Evolutionary conservation across 2,797 vertebrate genomes (phyloP).

Genomic region (Sitta carolinensis): DNA sequence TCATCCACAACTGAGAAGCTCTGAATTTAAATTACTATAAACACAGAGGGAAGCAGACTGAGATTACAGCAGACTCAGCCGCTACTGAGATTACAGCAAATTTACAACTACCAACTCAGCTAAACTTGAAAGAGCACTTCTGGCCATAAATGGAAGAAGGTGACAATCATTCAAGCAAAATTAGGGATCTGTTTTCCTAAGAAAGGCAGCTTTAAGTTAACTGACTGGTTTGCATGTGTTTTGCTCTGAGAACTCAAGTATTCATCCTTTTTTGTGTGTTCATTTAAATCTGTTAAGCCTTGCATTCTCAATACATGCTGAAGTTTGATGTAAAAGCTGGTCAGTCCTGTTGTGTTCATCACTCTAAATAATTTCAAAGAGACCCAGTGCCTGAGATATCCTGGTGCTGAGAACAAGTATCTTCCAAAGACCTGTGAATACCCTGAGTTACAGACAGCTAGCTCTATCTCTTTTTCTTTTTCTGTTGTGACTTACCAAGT

Average conservation of each 20-base stretch:
- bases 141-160: neutral
- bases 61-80: neutral
- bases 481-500: neutral
- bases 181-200: neutral
- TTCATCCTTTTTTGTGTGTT: neutral
- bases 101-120: fast-evolving
- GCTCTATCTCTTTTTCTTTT: neutral
- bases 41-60: neutral
- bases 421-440: neutral
- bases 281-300: neutral
- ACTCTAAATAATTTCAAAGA: neutral
- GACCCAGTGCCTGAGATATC: neutral
- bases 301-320: neutral
- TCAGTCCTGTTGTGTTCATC: neutral
- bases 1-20: neutral
- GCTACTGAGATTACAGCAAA: neutral
- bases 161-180: neutral
- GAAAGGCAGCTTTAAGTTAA: neutral
- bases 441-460: neutral
- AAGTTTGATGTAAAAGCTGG: neutral
- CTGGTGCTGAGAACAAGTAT: neutral
- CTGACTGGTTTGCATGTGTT: neutral
- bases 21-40: slow-evolving; percentile 5
- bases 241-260: neutral
- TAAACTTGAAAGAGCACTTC: neutral